phyloP scores from a whole-genome alignment of 2,113 vertebrate genomes.

The Muscicapa adusta region DNA sequence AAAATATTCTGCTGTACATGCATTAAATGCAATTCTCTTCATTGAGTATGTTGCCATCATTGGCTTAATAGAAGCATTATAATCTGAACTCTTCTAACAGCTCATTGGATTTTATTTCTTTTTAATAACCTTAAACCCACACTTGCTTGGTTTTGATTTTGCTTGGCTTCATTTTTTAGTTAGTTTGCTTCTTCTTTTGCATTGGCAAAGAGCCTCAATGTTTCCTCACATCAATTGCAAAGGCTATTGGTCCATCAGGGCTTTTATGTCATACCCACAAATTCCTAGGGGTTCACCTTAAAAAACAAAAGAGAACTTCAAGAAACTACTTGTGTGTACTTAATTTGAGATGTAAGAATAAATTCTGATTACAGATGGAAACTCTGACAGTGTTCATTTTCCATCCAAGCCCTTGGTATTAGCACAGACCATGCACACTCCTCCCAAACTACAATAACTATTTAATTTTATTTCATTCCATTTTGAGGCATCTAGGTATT shows the following conservation, averaged over 20 bases:
- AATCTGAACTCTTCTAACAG: background rate
- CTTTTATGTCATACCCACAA: fast-evolving
- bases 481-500: background rate
- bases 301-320: background rate
- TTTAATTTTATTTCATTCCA: background rate
- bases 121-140: background rate
- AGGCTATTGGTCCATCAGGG: background rate
- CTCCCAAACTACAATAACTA: background rate
- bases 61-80: background rate
- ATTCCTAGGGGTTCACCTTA: background rate
- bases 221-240: fast-evolving
- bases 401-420: background rate
- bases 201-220: background rate
- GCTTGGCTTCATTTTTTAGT: background rate
- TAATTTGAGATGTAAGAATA: background rate
- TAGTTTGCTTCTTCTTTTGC: background rate
- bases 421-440: background rate
- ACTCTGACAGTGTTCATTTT: fast-evolving
- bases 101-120: background rate
- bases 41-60: background rate
- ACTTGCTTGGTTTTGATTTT: background rate
- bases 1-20: background rate
- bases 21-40: background rate
- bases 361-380: background rate
- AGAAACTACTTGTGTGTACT: background rate